Percentiles rank a stretch among this genome's conserved stretches.
These are phyloP conservation scores for Thaumatotibia leucotreta DNA, from an alignment of 1,140 invertebrate species.

Conservation along the genomic window DNA sequence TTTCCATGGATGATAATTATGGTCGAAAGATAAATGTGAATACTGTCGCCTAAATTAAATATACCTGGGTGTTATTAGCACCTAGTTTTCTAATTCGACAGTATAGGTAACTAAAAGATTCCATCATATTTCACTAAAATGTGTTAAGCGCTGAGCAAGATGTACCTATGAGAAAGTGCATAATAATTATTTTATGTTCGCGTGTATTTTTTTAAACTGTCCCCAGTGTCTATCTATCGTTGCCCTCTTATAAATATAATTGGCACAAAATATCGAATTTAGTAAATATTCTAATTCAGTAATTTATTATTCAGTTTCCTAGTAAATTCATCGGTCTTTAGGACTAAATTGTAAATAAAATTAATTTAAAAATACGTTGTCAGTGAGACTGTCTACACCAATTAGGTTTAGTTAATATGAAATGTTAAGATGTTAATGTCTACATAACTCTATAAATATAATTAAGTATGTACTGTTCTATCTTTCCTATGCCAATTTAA, in stretches of 20 bases:
- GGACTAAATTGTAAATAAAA: not conserved
- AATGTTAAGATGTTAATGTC: not conserved
- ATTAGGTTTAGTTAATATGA: not conserved
- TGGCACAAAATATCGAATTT: constrained; percentile 13
- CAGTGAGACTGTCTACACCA: constrained; percentile 10
- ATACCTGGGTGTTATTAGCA: too few species aligned
- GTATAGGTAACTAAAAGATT: too few species aligned
- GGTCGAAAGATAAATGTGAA: not conserved
- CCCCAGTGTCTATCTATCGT: not conserved
- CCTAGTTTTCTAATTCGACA: not conserved
- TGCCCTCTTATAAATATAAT: not conserved
- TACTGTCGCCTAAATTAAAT: too few species aligned
- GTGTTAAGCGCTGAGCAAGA: too few species aligned
- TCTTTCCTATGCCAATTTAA: not conserved
- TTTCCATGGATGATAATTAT: not conserved
- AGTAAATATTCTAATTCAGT: not conserved
- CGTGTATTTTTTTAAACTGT: not conserved
- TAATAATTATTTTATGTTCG: too few species aligned
- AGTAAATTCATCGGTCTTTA: not conserved
- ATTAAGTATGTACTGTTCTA: not conserved
- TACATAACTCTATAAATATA: not conserved
- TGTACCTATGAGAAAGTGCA: too few species aligned
- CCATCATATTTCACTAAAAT: too few species aligned
- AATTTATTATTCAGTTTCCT: not conserved
- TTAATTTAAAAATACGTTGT: not conserved